Evolutionary conservation across 2,888 invertebrate genomes (phyloP).

Genomic region (Stenoptilia bipunctidactyla): DNA sequence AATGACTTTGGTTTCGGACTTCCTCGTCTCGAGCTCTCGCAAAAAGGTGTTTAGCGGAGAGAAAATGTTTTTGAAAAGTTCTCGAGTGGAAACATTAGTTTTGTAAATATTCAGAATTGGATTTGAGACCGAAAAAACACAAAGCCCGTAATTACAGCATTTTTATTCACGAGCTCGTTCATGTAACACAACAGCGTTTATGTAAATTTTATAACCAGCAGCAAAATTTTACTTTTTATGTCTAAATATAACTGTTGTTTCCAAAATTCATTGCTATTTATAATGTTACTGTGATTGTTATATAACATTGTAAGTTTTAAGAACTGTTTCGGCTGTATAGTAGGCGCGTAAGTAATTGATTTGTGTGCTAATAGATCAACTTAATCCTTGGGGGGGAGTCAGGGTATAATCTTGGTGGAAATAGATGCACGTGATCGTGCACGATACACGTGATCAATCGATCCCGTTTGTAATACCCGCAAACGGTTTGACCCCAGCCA

Average conservation of each 20-base stretch:
- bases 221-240: neutral
- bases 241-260: neutral
- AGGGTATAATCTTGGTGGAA: no score
- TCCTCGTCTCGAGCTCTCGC: conserved; percentile 24
- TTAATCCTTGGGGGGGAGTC: no score
- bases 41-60: conserved; percentile 14
- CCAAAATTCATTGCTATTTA: neutral
- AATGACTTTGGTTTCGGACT: conserved; percentile 54
- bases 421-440: no score
- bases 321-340: no score
- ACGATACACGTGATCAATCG: no score
- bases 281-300: neutral
- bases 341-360: no score
- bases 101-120: neutral
- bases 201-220: neutral
- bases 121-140: neutral
- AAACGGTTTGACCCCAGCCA: no score
- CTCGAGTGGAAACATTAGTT: neutral
- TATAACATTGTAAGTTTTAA: neutral
- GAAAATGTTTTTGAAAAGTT: neutral
- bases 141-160: neutral
- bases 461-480: no score
- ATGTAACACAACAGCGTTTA: neutral
- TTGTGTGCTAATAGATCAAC: no score
- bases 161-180: neutral